Conservation (phyloP, 1,140 invertebrate genomes). For the Lordiphosa mommai region DNA sequence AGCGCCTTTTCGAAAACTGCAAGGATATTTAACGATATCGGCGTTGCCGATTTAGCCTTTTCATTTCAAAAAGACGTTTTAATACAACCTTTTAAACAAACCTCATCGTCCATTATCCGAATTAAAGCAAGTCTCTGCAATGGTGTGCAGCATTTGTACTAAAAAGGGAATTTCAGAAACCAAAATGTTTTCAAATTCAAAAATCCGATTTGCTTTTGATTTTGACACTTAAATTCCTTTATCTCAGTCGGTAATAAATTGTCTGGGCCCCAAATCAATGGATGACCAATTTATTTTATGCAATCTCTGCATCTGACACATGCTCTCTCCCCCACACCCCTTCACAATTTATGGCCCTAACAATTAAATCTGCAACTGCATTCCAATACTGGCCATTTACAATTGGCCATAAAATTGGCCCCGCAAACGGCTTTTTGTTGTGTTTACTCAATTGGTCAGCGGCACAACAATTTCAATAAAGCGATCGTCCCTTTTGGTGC, state of each 20-base stretch:
- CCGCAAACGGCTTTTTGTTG: conserved; percentile 26
- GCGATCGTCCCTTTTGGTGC: conserved; percentile 11
- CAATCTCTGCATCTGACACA: conserved; percentile 49
- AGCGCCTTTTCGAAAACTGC: no score
- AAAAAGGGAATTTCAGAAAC: no score
- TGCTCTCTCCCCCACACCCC: no score
- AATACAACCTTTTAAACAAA: no score
- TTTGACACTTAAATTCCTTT: conserved; percentile 43
- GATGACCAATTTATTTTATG: conserved; percentile 59
- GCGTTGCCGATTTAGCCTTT: no score
- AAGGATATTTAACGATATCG: no score
- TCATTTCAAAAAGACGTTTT: no score
- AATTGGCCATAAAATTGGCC: conserved; percentile 49
- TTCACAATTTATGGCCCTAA: conserved; percentile 56
- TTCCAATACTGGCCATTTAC: conserved; percentile 19
- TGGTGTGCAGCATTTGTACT: no score
- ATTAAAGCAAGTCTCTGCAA: no score
- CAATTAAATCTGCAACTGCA: conserved; percentile 49
- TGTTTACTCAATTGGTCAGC: conserved; percentile 65
- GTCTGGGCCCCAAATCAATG: conserved; percentile 51
- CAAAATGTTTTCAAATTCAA: no score
- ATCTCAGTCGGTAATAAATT: conserved; percentile 42
- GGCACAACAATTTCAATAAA: conserved; percentile 63
- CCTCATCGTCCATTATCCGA: no score
- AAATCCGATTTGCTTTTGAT: conserved; percentile 11